These are phyloP conservation scores for Glomeris marginata DNA, from an alignment of 2,888 invertebrate genomes.

Conservation along the genomic window DNA sequence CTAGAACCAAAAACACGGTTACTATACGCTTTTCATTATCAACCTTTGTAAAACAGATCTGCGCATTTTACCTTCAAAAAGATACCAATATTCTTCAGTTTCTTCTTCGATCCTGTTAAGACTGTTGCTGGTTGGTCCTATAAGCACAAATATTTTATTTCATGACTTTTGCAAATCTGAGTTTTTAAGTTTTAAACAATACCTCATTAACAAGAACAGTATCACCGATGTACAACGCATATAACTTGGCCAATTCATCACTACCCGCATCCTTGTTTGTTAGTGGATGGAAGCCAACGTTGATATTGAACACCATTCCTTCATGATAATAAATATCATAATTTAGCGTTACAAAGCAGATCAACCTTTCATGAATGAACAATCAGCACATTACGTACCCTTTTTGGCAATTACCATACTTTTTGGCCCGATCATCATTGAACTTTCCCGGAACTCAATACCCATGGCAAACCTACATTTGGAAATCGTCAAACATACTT, in stretches of 20 bases:
- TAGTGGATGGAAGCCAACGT: conserved; percentile 77
- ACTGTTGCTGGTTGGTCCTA: conserved; percentile 60
- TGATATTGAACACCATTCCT: conserved; percentile 91
- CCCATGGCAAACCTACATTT: conserved; percentile 75
- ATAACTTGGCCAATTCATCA: conserved; percentile 59
- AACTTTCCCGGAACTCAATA: conserved; percentile 93
- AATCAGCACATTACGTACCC: conserved; percentile 29
- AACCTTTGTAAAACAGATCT: conserved; percentile 11
- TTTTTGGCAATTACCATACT: conserved; percentile 61
- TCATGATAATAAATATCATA: conserved; percentile 18
- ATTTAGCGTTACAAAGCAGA: too few relatives aligned
- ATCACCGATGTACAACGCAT: conserved; percentile 91
- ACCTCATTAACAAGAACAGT: conserved; percentile 89
- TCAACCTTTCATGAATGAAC: too few relatives aligned
- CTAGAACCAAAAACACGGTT: conserved; percentile 17
- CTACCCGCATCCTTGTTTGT: conserved; percentile 65
- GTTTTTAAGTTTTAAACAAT: conserved; percentile 13
- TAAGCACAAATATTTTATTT: background rate
- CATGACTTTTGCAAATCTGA: background rate
- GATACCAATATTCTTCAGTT: conserved; percentile 86
- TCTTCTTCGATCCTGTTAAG: conserved; percentile 84
- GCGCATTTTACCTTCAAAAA: conserved; percentile 49
- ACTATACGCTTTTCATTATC: conserved; percentile 2
- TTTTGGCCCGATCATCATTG: conserved; percentile 81
- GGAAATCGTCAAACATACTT: conserved; percentile 1